These are phyloP conservation scores for Lobophora halterata DNA, from an alignment of 2,888 invertebrate genomes.

Conservation along the genomic window DNA sequence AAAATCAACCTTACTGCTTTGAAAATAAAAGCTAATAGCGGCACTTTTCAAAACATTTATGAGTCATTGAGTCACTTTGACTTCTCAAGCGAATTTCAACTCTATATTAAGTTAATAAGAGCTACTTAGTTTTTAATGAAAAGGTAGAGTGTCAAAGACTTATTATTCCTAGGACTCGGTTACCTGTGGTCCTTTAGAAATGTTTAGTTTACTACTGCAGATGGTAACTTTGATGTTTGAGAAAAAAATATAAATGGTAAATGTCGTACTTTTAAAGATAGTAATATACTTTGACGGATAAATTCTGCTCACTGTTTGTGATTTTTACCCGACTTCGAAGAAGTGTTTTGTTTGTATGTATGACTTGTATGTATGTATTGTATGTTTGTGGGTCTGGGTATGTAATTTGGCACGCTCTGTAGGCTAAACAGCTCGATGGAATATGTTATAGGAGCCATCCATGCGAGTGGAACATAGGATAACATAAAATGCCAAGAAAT, in stretches of 20 bases:
- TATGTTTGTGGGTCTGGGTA: no score
- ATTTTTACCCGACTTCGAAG: no score
- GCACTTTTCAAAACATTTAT: slow-evolving; percentile 1
- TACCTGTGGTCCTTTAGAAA: slow-evolving; percentile 8
- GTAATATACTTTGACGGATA: neutral
- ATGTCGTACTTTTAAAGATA: no score
- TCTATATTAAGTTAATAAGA: neutral
- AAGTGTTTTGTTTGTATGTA: no score
- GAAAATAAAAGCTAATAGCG: neutral
- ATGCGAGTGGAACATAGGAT: no score
- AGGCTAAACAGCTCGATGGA: no score
- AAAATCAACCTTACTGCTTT: slow-evolving; percentile 7
- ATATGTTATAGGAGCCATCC: no score
- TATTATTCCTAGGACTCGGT: neutral
- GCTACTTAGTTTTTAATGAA: neutral
- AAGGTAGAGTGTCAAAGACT: slow-evolving; percentile 2
- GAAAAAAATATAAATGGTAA: slow-evolving; percentile 1
- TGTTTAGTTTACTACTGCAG: slow-evolving; percentile 2
- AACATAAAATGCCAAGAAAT: no score
- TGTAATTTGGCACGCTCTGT: no score
- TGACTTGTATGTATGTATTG: no score
- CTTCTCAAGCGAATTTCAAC: slow-evolving; percentile 6
- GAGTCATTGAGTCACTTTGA: no score
- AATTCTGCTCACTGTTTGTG: no score
- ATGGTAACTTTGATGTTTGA: slow-evolving; percentile 1